Evolutionary conservation across 2,113 vertebrate species (phyloP).

Genomic region (Tychaedon coryphoeus): DNA sequence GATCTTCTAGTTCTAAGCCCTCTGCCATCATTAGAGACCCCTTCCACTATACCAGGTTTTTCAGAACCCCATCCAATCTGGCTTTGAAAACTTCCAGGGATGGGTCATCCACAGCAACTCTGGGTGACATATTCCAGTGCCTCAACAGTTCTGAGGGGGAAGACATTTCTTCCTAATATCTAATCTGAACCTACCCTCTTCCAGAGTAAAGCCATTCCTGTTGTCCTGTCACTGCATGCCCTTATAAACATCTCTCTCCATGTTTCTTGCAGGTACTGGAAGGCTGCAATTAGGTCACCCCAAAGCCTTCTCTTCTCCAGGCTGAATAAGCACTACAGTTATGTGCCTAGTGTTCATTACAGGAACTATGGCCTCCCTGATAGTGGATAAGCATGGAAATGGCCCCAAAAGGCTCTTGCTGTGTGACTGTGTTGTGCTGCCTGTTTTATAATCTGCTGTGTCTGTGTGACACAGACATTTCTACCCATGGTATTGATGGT

Average conservation of each 20-base stretch:
- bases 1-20: neutral
- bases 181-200: neutral
- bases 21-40: neutral
- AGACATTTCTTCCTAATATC: neutral
- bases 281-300: neutral
- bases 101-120: neutral
- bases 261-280: neutral
- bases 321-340: neutral
- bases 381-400: neutral
- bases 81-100: neutral
- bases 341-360: neutral
- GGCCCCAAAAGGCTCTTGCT: neutral
- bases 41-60: neutral
- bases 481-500: neutral
- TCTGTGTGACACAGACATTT: neutral
- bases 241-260: neutral
- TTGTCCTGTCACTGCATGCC: neutral
- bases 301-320: neutral
- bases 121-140: rapidly evolving
- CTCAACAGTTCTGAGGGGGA: neutral
- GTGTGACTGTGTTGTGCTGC: neutral
- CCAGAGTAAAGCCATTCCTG: neutral
- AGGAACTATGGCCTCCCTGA: neutral
- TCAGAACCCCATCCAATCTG: neutral
- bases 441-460: neutral